Evolutionary conservation across 2,113 vertebrate genomes (phyloP).

Genomic region (Trematocara zebra): DNA sequence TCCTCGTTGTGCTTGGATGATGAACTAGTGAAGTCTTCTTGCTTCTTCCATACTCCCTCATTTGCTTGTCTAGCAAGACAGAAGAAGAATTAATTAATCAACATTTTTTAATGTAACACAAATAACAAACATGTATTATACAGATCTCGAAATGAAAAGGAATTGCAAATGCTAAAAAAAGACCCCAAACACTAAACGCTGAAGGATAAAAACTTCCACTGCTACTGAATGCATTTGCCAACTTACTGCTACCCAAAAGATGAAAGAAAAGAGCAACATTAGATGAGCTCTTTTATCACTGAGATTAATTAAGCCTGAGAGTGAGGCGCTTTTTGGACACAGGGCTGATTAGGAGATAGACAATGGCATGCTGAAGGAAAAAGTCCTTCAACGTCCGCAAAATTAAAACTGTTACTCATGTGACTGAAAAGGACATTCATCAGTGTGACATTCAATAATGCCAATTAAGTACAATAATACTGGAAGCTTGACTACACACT

Average conservation of each 20-base stretch:
- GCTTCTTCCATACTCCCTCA: slow-evolving; percentile 82
- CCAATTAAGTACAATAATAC: background rate
- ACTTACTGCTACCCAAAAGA: background rate
- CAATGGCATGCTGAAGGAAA: background rate
- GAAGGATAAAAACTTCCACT: background rate
- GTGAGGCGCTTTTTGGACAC: background rate
- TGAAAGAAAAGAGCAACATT: background rate
- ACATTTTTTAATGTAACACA: background rate
- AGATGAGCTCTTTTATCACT: background rate
- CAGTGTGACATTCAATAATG: background rate
- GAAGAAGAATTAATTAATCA: background rate
- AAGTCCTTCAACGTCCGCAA: background rate
- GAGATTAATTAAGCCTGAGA: background rate
- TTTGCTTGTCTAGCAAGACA: slow-evolving; percentile 82
- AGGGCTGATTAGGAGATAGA: background rate
- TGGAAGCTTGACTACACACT: background rate
- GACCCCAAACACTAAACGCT: background rate
- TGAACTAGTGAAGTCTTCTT: slow-evolving; percentile 78
- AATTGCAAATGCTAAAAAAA: background rate
- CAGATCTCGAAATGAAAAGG: background rate
- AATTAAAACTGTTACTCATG: background rate
- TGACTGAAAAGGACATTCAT: background rate
- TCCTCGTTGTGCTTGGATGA: slow-evolving; percentile 86
- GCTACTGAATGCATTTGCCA: background rate
- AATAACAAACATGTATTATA: background rate